Conservation (phyloP, 2,797 vertebrate species). For the Amazona finschi region DNA sequence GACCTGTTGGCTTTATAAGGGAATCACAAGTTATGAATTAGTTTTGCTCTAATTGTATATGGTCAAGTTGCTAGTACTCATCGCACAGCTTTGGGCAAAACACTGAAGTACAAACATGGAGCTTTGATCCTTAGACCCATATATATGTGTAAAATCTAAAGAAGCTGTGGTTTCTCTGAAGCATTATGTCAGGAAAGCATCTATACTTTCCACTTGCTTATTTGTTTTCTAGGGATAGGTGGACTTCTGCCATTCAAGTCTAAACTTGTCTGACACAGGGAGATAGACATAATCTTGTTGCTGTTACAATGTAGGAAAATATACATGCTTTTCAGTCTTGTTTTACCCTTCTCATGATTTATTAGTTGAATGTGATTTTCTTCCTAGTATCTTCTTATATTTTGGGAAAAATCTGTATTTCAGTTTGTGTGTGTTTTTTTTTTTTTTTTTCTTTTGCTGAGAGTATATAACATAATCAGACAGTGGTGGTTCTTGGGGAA, state of each 20-base stretch:
- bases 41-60: background rate
- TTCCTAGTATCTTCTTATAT: background rate
- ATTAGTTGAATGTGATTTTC: background rate
- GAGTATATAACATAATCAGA: background rate
- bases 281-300: background rate
- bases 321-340: background rate
- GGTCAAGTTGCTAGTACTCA: background rate
- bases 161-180: background rate
- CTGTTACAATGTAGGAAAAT: background rate
- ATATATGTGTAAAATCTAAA: background rate
- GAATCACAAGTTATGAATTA: background rate
- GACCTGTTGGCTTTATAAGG: background rate
- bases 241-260: background rate
- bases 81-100: background rate
- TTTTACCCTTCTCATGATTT: background rate
- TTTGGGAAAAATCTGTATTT: background rate
- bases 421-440: no score
- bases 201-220: background rate
- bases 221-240: background rate
- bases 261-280: background rate
- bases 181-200: background rate
- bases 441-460: background rate
- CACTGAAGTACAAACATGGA: background rate
- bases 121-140: background rate
- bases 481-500: background rate